A percentile compares a stretch with the other conserved stretches of the same genome.
These are phyloP conservation scores for Dryas iulia DNA, from an alignment of 1,140 invertebrate genomes.

Conservation along the genomic window DNA sequence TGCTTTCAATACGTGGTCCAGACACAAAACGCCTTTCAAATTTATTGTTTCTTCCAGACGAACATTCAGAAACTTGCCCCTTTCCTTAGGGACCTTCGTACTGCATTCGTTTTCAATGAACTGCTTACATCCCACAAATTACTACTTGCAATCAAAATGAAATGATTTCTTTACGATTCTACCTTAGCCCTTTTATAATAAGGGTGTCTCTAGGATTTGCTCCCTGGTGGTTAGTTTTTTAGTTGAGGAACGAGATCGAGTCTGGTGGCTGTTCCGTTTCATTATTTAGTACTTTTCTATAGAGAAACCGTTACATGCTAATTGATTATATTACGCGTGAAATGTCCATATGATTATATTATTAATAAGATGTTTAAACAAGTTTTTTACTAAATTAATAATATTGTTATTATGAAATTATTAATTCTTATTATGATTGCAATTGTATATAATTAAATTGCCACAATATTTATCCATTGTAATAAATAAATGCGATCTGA, in stretches of 20 bases:
- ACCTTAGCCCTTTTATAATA: slow-evolving; percentile 12
- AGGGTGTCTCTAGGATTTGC: not conserved
- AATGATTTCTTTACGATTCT: slow-evolving; percentile 15
- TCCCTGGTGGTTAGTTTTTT: slow-evolving; percentile 13
- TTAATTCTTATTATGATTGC: no score
- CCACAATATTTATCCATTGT: no score
- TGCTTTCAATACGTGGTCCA: slow-evolving; percentile 53
- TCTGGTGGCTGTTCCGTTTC: slow-evolving; percentile 48
- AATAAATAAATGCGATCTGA: not conserved
- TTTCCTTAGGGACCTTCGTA: slow-evolving; percentile 52
- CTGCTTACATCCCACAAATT: slow-evolving; percentile 47
- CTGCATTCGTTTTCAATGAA: slow-evolving; percentile 73
- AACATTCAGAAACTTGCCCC: slow-evolving; percentile 50
- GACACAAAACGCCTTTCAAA: slow-evolving; percentile 68
- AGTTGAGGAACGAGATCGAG: slow-evolving; percentile 43
- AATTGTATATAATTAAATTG: no score
- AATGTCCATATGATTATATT: not conserved
- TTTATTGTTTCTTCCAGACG: slow-evolving; percentile 64
- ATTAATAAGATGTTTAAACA: not conserved
- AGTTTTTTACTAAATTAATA: no score
- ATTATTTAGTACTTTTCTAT: slow-evolving; percentile 55
- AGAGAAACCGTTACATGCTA: slow-evolving; percentile 59
- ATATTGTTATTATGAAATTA: no score
- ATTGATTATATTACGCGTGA: not conserved
- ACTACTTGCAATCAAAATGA: not conserved